A percentile compares a stretch with the other conserved stretches of the same genome.
Evolutionary conservation across 2,888 invertebrate genomes (phyloP).

Genomic region (Euzetes globulus): DNA sequence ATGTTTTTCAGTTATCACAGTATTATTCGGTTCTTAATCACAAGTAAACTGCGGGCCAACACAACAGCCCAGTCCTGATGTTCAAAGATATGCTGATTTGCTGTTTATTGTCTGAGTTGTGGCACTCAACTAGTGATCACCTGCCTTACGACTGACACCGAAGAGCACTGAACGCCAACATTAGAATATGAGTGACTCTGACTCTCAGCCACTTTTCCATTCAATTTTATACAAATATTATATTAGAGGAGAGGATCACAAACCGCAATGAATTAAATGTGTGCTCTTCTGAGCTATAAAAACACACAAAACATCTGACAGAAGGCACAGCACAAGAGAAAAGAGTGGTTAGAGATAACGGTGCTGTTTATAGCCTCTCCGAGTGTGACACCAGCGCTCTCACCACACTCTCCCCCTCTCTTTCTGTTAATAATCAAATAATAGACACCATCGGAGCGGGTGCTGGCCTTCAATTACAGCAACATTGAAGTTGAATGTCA

Average conservation of each 20-base stretch:
- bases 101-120: not conserved
- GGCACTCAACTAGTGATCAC: not conserved
- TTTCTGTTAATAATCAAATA: not conserved
- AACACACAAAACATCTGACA: constrained; percentile 5
- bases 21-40: not conserved
- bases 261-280: constrained; percentile 20
- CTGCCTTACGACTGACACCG: not conserved
- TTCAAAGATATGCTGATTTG: not conserved
- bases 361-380: not conserved
- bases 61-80: not conserved
- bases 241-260: not conserved
- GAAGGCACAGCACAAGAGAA: not conserved
- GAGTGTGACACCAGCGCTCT: not conserved
- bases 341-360: constrained; percentile 18
- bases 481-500: not conserved
- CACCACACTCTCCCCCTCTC: not conserved
- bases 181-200: not conserved
- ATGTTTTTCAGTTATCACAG: not conserved
- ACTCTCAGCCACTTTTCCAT: not conserved
- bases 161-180: too few relatives aligned
- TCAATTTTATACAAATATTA: not conserved
- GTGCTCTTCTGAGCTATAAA: not conserved
- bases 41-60: not conserved
- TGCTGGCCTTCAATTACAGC: not conserved
- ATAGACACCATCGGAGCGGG: too few relatives aligned